phyloP scores from a whole-genome alignment of 2,797 vertebrate species.

The Chelonia mydas region DNA sequence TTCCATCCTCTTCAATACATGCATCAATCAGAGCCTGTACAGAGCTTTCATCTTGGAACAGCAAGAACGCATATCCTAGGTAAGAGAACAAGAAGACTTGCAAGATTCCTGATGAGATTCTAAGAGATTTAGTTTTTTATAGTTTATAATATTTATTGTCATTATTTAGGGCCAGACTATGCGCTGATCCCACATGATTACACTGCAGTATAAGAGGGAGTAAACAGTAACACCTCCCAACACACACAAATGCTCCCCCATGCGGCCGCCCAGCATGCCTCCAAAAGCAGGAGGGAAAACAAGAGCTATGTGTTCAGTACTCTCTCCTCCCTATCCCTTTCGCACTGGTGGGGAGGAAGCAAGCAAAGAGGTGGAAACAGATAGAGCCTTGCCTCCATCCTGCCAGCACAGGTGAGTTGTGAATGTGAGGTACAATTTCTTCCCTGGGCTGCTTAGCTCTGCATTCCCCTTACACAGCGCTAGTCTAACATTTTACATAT shows the following conservation, averaged over 20 bases:
- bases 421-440: background rate
- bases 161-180: background rate
- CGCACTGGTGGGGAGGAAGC: background rate
- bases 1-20: conserved; percentile 98
- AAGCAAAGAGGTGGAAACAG: background rate
- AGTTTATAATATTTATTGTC: background rate
- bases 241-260: background rate
- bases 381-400: background rate
- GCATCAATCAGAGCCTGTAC: conserved; percentile 98
- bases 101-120: background rate
- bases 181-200: background rate
- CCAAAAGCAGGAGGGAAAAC: background rate
- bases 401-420: background rate
- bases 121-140: background rate
- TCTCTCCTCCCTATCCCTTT: background rate
- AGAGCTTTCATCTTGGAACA: conserved; percentile 99
- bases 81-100: background rate
- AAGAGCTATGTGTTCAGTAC: background rate
- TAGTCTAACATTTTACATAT: background rate
- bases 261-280: background rate
- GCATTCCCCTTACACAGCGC: background rate
- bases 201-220: background rate
- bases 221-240: background rate
- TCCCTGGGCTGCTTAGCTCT: background rate
- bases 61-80: conserved; percentile 96